Evolutionary conservation across 2,888 invertebrate species (phyloP), one percentile per base, ranked within the genome.

Genomic region (Hedychridium roseum): DNA sequence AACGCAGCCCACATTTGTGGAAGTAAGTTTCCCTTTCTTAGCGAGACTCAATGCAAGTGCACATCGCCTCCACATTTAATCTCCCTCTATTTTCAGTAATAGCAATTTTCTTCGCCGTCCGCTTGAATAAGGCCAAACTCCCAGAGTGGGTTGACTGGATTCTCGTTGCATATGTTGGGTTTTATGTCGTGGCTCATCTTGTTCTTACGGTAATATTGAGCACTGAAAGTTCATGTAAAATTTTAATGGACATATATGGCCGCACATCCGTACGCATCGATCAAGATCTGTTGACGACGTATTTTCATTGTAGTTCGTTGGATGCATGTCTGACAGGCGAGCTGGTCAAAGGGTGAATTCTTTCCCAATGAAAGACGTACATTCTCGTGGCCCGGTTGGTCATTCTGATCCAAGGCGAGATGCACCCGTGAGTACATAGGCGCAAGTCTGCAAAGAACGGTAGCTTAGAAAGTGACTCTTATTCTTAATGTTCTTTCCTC

Each of bases 71-170:
- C 2, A 2, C 2, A 2, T 15, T 3, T 9, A 15, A 9, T 15
- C 9, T 32, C 9, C 14, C 28, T 2, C 32, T 27, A 48, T 60
- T 83, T 85, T 6, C 83, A 96, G 96, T 97, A 79, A 89, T 94
- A 9, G 91, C 94, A 39, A 91, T 97, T 68, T 97, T 97, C 85
- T 90, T 96, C 73, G 93, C 97, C 28, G 90, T 93, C 16, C 88
- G 89, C 70, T 82, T 97, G 54, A 85, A 86, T 60, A 93, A 94
- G 79, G 92, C 94, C 2, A 89, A 92, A 70, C 81, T 96, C 31
- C 94, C 95, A 0, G 82, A 87, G 43, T 93, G 92, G 90, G 86
- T 90, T 70, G 90, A 92, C 59, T 96, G 90, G 87, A 88, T 97
- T 50, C 80, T 97, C 58, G 92, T 92, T 2, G 91, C 89, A 4